Evolutionary conservation across 2,888 invertebrate genomes (phyloP).

Genomic region (Drepana falcataria): DNA sequence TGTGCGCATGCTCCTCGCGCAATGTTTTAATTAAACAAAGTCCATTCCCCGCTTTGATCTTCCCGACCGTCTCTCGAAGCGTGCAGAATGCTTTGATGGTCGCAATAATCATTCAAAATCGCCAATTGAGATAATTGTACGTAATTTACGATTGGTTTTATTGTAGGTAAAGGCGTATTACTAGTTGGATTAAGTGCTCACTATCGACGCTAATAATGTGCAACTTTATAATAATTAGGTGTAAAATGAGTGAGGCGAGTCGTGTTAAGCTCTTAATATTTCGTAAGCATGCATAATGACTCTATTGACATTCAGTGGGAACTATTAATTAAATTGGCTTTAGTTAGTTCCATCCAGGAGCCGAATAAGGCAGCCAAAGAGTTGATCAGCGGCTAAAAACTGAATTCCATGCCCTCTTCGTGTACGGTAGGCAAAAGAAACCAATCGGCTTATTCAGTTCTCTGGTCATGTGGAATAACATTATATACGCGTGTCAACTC

Average conservation of each 20-base stretch:
- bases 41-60: slow-evolving; percentile 50
- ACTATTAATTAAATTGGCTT: slow-evolving; percentile 59
- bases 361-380: slow-evolving; percentile 51
- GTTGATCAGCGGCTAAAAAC: slow-evolving; percentile 52
- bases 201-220: slow-evolving; percentile 21
- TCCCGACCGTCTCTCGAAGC: slow-evolving; percentile 58
- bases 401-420: slow-evolving; percentile 44
- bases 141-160: slow-evolving; percentile 15
- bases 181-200: slow-evolving; percentile 17
- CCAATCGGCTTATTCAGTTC: slow-evolving; percentile 40
- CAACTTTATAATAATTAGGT: slow-evolving; percentile 21
- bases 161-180: slow-evolving; percentile 17
- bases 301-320: slow-evolving; percentile 47
- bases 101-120: slow-evolving; percentile 19
- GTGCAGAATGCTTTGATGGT: slow-evolving; percentile 30
- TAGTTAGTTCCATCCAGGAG: slow-evolving; percentile 41
- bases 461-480: slow-evolving; percentile 45
- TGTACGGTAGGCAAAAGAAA: slow-evolving; percentile 52
- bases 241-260: slow-evolving; percentile 24
- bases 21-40: slow-evolving; percentile 71
- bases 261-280: slow-evolving; percentile 35
- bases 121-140: slow-evolving; percentile 20
- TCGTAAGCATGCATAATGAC: slow-evolving; percentile 58
- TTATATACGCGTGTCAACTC: slow-evolving; percentile 45
- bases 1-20: slow-evolving; percentile 51